These are phyloP conservation scores for Polypedilum pembai DNA, from an alignment of 1,140 invertebrate genomes.

Conservation along the genomic window DNA sequence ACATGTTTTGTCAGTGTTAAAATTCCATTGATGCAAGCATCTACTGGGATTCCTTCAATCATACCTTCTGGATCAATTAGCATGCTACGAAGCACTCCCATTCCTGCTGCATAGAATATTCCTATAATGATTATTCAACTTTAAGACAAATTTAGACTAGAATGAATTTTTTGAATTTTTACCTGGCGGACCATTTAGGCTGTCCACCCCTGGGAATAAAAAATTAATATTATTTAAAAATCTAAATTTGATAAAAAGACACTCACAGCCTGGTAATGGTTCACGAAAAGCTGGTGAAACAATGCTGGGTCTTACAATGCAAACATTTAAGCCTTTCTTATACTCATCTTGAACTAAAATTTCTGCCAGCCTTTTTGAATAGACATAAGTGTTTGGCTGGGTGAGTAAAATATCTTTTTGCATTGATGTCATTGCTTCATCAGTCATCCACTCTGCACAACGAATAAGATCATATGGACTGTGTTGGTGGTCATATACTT, in stretches of 20 bases:
- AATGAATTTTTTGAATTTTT: background rate
- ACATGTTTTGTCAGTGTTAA: slow-evolving; percentile 57
- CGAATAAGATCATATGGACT: slow-evolving; percentile 50
- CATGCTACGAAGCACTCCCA: slow-evolving; percentile 74
- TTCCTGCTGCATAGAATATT: slow-evolving; percentile 57
- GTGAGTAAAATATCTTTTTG: slow-evolving; percentile 47
- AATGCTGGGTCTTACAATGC: slow-evolving; percentile 33
- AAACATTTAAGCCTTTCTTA: background rate
- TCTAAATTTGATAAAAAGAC: no score
- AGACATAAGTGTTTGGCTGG: slow-evolving; percentile 52
- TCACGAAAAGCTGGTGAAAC: slow-evolving; percentile 51
- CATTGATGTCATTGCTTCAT: slow-evolving; percentile 46
- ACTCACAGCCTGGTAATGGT: slow-evolving; percentile 67
- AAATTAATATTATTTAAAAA: no score
- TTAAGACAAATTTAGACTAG: slow-evolving; percentile 51
- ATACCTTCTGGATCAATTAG: slow-evolving; percentile 59
- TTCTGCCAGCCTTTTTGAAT: slow-evolving; percentile 48
- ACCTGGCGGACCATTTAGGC: slow-evolving; percentile 62
- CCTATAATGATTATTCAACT: slow-evolving; percentile 65
- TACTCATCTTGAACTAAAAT: background rate
- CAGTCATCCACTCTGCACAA: slow-evolving; percentile 48
- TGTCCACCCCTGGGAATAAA: no score
- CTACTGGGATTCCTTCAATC: slow-evolving; percentile 75
- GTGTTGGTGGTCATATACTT: slow-evolving; percentile 47
- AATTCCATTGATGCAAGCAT: slow-evolving; percentile 69